Evolutionary conservation across 1,140 invertebrate species (phyloP), one percentile per base, ranked within the genome.

Genomic region (Chironomus tepperi): DNA sequence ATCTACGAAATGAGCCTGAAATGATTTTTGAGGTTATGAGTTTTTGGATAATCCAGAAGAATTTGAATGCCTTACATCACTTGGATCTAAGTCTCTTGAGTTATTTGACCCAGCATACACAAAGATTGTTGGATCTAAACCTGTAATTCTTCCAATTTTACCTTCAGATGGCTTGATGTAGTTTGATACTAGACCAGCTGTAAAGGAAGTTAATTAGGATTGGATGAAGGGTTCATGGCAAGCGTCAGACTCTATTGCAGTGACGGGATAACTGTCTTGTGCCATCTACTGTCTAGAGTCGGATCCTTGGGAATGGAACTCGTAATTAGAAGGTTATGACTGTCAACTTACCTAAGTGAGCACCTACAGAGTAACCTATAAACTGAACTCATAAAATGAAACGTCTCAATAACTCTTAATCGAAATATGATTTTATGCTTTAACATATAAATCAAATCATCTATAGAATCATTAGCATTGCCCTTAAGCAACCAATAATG

Each of bases 361-460:
- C 91, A 8, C 93, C 93, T 21, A 94, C 90, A 78, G 91, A 93
- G 81, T 93, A 94, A 0, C 93, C 93, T 72, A 94, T 88, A 0
- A 94, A 85, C 47, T 57, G n/a, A 57, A 57, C 47, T n/a, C 1
- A n/a, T 57, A 57, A n/a, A 57, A 57, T n/a, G 12, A 57, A 57
- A 57, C 8, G 5, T 57, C 47, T 57, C 47, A 57, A n/a, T 5
- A 57, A 57, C 47, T n/a, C 12, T 57, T 34, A 34, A 2, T 34
- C 24, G 2, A 34, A 2, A 34, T 34, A 2, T 34, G 1, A 34
- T 2, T 2, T 34, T 34, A 34, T n/a, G n/a, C n/a, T n/a, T n/a
- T n/a, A n/a, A n/a, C n/a, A n/a, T n/a, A n/a, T n/a, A n/a, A n/a
- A n/a, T n/a, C n/a, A n/a, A n/a, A n/a, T n/a, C n/a, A n/a, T n/a